These are phyloP conservation scores for Conchocele bisecta DNA, from an alignment of 2,888 invertebrate genomes.

Conservation along the genomic window DNA sequence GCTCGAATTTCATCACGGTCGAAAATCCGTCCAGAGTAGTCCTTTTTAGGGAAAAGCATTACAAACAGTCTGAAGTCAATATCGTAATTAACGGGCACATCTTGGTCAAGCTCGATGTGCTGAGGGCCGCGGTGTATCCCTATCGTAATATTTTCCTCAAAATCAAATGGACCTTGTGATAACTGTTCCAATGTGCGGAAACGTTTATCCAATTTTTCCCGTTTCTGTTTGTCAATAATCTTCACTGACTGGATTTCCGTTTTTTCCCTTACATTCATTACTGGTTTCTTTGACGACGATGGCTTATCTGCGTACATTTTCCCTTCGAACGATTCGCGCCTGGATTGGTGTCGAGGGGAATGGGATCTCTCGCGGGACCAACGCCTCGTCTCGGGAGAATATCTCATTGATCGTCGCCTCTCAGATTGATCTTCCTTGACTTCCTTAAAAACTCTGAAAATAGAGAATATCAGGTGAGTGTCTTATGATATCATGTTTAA, in stretches of 20 bases:
- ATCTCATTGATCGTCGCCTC: no score
- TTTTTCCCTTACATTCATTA: conserved; percentile 21
- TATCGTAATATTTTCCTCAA: conserved; percentile 77
- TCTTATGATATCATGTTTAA: no score
- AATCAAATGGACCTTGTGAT: conserved; percentile 56
- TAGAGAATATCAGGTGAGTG: no score
- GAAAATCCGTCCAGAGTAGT: conserved; percentile 71
- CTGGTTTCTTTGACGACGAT: conserved; percentile 28
- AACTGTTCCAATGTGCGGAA: conserved; percentile 53
- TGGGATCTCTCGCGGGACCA: background rate
- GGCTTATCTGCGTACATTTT: conserved; percentile 31
- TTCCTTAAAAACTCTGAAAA: no score
- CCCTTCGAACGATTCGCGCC: conserved; percentile 17
- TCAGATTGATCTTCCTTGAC: no score
- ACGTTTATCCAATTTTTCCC: conserved; percentile 35
- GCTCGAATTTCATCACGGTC: conserved; percentile 74
- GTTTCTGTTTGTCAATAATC: conserved; percentile 34
- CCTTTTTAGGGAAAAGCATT: conserved; percentile 70
- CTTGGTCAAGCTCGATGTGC: conserved; percentile 57
- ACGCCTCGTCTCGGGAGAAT: no score
- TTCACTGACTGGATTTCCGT: conserved; percentile 40
- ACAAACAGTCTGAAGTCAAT: conserved; percentile 69
- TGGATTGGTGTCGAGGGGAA: conserved; percentile 8
- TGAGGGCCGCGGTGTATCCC: conserved; percentile 73
- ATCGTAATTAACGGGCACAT: conserved; percentile 61